phyloP scores from a whole-genome alignment of 2,888 invertebrate genomes.

The Leptopilina syphax region DNA sequence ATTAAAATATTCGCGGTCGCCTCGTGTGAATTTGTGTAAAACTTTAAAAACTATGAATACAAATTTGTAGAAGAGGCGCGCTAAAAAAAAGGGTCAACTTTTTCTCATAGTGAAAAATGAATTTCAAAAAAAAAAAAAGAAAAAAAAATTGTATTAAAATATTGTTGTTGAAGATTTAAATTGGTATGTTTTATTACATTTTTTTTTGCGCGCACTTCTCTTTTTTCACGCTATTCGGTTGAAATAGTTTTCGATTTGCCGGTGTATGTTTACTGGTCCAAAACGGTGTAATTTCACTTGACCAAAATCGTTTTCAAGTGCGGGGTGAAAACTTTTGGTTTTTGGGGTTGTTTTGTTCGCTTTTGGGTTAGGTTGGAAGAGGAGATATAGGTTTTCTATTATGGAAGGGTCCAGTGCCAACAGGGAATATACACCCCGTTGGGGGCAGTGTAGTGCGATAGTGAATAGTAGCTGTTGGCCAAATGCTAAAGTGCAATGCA shows the following conservation, averaged over 20 bases:
- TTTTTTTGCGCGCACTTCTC: not conserved
- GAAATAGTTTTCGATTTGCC: not conserved
- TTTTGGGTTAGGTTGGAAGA: not conserved
- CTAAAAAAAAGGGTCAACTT: too few relatives aligned
- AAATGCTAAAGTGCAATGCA: constrained; percentile 37
- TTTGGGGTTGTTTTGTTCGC: not conserved
- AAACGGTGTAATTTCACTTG: constrained; percentile 14
- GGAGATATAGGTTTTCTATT: constrained; percentile 15
- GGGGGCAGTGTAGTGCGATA: not conserved
- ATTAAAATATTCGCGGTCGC: too few relatives aligned
- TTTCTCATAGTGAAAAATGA: too few relatives aligned
- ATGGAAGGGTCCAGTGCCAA: constrained; percentile 20
- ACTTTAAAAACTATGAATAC: too few relatives aligned
- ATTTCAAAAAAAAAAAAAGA: too few relatives aligned
- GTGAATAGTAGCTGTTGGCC: constrained; percentile 39
- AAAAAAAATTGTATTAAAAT: too few relatives aligned
- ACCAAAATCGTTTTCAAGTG: constrained; percentile 15
- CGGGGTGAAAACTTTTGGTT: not conserved
- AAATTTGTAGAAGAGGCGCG: too few relatives aligned
- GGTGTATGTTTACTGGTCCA: constrained; percentile 18
- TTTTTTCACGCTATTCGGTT: not conserved
- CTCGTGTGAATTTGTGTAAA: too few relatives aligned
- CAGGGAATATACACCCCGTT: constrained; percentile 3
- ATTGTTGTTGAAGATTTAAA: not conserved
- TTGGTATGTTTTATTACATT: not conserved